A percentile compares a stretch with the other conserved stretches of the same genome.
Evolutionary conservation across 64 coral and sea anemone species (phyloP).

Genomic region (Stichodactyla helianthus): DNA sequence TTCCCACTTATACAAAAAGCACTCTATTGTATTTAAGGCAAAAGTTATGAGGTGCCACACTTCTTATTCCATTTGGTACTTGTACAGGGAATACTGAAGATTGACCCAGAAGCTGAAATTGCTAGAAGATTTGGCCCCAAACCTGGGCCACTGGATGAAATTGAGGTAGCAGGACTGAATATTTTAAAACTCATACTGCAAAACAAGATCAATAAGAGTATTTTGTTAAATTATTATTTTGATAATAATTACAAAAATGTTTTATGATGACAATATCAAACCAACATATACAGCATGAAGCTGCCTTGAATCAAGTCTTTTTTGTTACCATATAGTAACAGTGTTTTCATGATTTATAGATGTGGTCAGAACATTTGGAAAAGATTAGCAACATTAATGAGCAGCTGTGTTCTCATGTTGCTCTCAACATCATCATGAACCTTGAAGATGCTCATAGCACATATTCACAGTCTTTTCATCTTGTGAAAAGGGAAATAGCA

Average conservation of each 20-base stretch:
- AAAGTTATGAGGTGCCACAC: too few species aligned
- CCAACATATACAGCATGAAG: too few species aligned
- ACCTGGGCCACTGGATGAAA: conserved; percentile 84
- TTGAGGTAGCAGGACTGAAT: conserved; percentile 50
- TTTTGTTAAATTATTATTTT: too few species aligned
- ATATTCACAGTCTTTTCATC: conserved; percentile 93
- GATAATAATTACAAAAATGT: too few species aligned
- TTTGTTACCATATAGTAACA: too few species aligned
- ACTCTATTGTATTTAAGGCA: background rate
- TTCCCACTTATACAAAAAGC: too few species aligned
- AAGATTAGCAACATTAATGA: conserved; percentile 79
- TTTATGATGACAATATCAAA: too few species aligned
- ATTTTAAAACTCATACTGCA: too few species aligned
- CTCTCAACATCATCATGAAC: conserved; percentile 96
- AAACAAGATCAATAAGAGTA: too few species aligned
- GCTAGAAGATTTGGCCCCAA: conserved; percentile 62
- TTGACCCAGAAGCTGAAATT: conserved; percentile 86
- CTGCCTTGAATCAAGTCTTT: too few species aligned
- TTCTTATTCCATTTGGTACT: background rate
- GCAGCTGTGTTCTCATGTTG: conserved; percentile 86
- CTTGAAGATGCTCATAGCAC: conserved; percentile 97
- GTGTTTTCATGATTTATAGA: conserved; percentile 26
- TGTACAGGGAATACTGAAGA: conserved; percentile 69
- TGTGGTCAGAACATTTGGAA: conserved; percentile 93
- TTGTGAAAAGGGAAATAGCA: conserved; percentile 92